These are phyloP conservation scores for Murina feae DNA, from an alignment of 2,113 vertebrate genomes.

Conservation along the genomic window DNA sequence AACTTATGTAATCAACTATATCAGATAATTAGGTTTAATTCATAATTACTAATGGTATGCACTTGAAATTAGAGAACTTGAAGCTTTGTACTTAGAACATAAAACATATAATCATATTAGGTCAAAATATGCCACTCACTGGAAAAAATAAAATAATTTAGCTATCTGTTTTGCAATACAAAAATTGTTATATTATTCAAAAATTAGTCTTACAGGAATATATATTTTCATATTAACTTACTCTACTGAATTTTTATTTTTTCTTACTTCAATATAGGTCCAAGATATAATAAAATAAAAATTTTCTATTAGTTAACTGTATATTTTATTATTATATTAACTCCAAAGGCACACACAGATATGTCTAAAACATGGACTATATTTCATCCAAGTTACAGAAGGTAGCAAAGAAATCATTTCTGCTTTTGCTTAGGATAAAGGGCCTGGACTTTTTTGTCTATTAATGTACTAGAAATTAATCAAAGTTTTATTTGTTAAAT, in stretches of 20 bases:
- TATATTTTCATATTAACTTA: conserved; percentile 16
- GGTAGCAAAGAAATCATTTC: not conserved
- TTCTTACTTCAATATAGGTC: not conserved
- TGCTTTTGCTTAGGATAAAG: not conserved
- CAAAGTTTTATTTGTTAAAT: not conserved
- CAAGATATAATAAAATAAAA: not conserved
- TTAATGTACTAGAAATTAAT: not conserved
- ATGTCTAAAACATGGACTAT: not conserved
- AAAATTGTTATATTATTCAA: conserved; percentile 17
- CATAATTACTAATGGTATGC: conserved; percentile 58
- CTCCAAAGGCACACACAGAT: not conserved
- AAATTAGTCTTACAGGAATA: conserved; percentile 12
- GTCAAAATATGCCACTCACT: conserved; percentile 33
- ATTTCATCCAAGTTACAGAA: not conserved
- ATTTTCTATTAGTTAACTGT: not conserved
- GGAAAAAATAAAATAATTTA: conserved; percentile 51
- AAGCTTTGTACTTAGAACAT: conserved; percentile 53
- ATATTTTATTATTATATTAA: not conserved
- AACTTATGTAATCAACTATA: conserved; percentile 49
- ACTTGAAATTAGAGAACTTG: conserved; percentile 49
- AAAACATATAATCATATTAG: conserved; percentile 12
- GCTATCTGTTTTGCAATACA: not conserved
- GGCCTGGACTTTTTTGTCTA: not conserved
- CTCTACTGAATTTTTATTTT: conserved; percentile 7
- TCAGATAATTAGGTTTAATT: conserved; percentile 65